Conservation (phyloP, 1,140 invertebrate species). For the Nasonia giraulti region DNA sequence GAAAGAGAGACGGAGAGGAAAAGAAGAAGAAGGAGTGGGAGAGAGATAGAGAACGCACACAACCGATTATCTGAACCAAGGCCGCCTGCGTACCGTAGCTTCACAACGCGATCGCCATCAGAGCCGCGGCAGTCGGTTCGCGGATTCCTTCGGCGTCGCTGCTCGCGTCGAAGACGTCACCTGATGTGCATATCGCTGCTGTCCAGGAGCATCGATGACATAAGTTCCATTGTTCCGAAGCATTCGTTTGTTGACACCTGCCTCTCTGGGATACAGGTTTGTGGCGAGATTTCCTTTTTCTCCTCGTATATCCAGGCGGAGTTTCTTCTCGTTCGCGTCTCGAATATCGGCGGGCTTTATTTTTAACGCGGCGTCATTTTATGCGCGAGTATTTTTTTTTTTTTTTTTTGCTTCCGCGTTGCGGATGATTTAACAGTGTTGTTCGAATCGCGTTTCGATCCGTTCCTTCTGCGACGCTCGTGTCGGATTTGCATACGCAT, state of each 20-base stretch:
- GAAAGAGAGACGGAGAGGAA: neutral
- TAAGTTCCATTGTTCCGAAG: neutral
- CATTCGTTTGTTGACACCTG: neutral
- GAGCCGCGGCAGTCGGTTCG: constrained; percentile 9
- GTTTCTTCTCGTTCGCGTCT: neutral
- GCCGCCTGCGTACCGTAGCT: neutral
- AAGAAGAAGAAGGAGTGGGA: neutral
- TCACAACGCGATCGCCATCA: neutral
- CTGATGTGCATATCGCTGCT: neutral
- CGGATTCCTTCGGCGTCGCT: constrained; percentile 1
- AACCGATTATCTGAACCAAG: constrained; percentile 5
- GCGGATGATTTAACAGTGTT: too few species aligned
- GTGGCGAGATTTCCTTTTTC: neutral
- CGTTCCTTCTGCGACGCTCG: too few species aligned
- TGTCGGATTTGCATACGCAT: too few species aligned
- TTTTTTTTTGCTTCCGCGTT: too few species aligned
- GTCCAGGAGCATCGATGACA: neutral
- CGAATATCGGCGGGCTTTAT: neutral
- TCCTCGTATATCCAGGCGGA: neutral
- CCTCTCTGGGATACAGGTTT: neutral
- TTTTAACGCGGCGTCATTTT: constrained; percentile 5
- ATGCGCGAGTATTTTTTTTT: too few species aligned
- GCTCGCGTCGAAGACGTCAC: neutral
- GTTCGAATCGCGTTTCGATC: too few species aligned
- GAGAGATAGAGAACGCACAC: constrained; percentile 9